A percentile compares a stretch with the other conserved stretches of the same genome.
phyloP scores from a whole-genome alignment of 2,888 invertebrate species.

The Conistra vaccinii region DNA sequence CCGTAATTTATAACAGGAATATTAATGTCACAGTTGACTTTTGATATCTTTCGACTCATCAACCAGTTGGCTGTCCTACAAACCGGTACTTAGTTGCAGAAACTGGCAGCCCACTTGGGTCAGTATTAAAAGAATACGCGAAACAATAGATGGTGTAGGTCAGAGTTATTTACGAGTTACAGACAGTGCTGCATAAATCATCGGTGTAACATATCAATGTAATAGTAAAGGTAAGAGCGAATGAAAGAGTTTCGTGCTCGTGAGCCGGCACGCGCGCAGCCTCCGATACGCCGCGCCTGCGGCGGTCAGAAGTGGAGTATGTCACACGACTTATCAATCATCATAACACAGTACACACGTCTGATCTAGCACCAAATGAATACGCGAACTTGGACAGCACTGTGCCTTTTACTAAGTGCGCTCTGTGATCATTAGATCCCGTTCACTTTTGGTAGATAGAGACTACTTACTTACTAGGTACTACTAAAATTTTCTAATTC shows the following conservation, averaged over 20 bases:
- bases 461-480: not conserved
- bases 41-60: constrained; percentile 73
- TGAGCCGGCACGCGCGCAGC: constrained; percentile 71
- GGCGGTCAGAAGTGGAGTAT: constrained; percentile 82
- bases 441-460: constrained; percentile 5
- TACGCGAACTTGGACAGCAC: constrained; percentile 19
- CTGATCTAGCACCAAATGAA: constrained; percentile 38
- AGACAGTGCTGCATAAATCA: constrained; percentile 83
- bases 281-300: constrained; percentile 65
- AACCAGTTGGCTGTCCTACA: constrained; percentile 70
- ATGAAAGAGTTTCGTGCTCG: constrained; percentile 81
- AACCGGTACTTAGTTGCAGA: constrained; percentile 73
- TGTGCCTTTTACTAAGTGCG: constrained; percentile 12
- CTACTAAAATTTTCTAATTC: not conserved
- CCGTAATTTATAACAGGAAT: constrained; percentile 71
- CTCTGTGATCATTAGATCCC: constrained; percentile 4
- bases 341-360: constrained; percentile 71
- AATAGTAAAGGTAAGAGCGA: constrained; percentile 78
- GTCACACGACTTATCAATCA: constrained; percentile 85
- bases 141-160: constrained; percentile 77
- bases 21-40: constrained; percentile 67
- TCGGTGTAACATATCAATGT: constrained; percentile 82
- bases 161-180: constrained; percentile 79
- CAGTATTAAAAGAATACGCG: constrained; percentile 67
- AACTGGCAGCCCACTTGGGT: constrained; percentile 66